Base-by-base conservation (phyloP, 2,888 invertebrate genomes). In the Macrophya alboannulata region DNA sequence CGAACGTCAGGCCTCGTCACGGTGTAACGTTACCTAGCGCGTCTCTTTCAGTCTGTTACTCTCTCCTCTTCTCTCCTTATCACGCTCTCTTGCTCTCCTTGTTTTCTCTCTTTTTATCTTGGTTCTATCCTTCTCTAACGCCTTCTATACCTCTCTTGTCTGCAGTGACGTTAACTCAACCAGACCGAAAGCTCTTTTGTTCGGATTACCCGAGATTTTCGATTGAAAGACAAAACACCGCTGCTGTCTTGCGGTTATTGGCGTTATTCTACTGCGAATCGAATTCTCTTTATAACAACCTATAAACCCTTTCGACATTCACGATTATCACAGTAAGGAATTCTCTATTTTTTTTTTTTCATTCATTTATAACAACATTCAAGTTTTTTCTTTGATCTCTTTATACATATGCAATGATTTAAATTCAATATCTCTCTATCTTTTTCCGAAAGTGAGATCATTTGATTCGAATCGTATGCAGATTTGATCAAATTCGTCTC, bases 11-110 rank as follows among this genome's bases (percentile, higher is more conserved):
- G 59, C 59, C 40, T 62, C 81, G 81, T 81, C 81, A 81, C 81
- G 81, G 81, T 81, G 81, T 81, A 81, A 62, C 81, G 81, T 81
- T 81, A 59, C 88, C 86, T 87, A 84, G 85, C 86, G 86, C 86
- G 82, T 43, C 85, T 85, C 84, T 86, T 85, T 86, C 85, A 65
- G 79, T 84, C 83, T 77, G 72, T 85, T 86, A 62, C 86, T 84
- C 84, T 82, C 55, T 79, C 37, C 40, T 55, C 84, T 85, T 68
- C 86, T 82, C 86, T 65, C 83, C 25, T 25, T 48, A 83, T 85
- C 84, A 86, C 65, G 77, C 76, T 68, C 84, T 81, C 84, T 74
- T 82, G 81, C 85, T 76, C 83, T 86, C 83, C 84, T 79, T 72
- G 51, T 68, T 84, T 79, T 83, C 84, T 79, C 84, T 87, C 82